Evolutionary conservation across 2,888 invertebrate genomes (phyloP).

Genomic region (Cecidostiba fungosa): DNA sequence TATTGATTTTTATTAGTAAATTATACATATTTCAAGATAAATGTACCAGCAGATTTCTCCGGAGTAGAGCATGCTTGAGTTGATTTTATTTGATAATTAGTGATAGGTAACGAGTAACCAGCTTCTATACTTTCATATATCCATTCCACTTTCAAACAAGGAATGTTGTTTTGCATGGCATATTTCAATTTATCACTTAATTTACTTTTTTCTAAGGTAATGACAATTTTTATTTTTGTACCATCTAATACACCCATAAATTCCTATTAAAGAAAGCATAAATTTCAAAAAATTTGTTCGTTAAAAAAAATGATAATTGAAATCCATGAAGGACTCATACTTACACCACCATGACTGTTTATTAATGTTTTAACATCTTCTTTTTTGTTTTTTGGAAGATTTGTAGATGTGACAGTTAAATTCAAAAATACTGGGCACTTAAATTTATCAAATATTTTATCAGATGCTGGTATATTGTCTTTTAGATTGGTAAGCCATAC

Average conservation of each 20-base stretch:
- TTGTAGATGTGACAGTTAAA: slow-evolving; percentile 90
- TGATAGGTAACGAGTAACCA: slow-evolving; percentile 86
- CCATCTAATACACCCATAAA: slow-evolving; percentile 82
- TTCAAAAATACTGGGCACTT: slow-evolving; percentile 89
- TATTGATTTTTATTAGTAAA: background rate
- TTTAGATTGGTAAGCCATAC: slow-evolving; percentile 89
- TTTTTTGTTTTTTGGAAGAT: slow-evolving; percentile 85
- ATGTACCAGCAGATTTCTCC: slow-evolving; percentile 79
- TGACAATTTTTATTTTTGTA: slow-evolving; percentile 82
- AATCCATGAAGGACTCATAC: slow-evolving; percentile 25
- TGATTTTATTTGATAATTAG: slow-evolving; percentile 82
- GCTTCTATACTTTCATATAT: slow-evolving; percentile 87
- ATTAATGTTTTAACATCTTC: slow-evolving; percentile 85
- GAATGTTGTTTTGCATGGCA: slow-evolving; percentile 83
- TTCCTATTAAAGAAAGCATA: slow-evolving; percentile 71
- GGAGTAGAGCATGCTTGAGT: slow-evolving; percentile 88
- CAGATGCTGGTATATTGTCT: slow-evolving; percentile 84
- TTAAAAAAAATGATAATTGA: slow-evolving; percentile 13
- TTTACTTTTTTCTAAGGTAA: slow-evolving; percentile 78
- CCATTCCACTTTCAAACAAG: slow-evolving; percentile 90
- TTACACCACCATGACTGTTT: slow-evolving; percentile 86
- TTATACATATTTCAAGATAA: slow-evolving; percentile 24
- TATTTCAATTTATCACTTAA: slow-evolving; percentile 87
- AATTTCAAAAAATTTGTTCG: slow-evolving; percentile 20
- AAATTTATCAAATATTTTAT: slow-evolving; percentile 84